Evolutionary conservation across 1,140 invertebrate genomes (phyloP).

Genomic region (Drosophila murphyi): DNA sequence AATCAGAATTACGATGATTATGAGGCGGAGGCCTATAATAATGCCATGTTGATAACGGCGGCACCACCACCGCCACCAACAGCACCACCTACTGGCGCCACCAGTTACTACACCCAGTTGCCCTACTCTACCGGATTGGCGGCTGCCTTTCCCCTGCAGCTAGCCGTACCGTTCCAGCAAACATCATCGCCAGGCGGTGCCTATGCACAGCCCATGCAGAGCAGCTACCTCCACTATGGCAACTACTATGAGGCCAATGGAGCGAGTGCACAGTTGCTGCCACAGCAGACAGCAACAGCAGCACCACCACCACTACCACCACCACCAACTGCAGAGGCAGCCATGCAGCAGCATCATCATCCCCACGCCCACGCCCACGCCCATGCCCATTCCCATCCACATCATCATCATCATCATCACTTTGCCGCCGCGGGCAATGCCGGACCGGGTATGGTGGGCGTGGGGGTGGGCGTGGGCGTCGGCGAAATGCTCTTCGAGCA

Average conservation of each 20-base stretch:
- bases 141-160: constrained; percentile 68
- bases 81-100: not conserved
- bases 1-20: constrained; percentile 85
- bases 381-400: constrained; percentile 24
- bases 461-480: constrained; percentile 40
- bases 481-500: constrained; percentile 84
- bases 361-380: constrained; percentile 12
- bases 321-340: constrained; percentile 10
- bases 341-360: constrained; percentile 41
- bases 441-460: constrained; percentile 50
- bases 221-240: constrained; percentile 72
- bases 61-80: constrained; percentile 31
- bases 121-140: constrained; percentile 48
- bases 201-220: constrained; percentile 70
- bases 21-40: constrained; percentile 86
- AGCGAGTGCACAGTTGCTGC: constrained; percentile 30
- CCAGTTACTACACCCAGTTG: constrained; percentile 76
- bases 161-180: constrained; percentile 78
- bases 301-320: constrained; percentile 25
- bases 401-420: constrained; percentile 38
- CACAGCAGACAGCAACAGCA: constrained; percentile 17
- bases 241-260: constrained; percentile 65
- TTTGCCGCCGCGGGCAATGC: constrained; percentile 33
- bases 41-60: constrained; percentile 82
- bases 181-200: constrained; percentile 13